Evolutionary conservation across 2,888 invertebrate species (phyloP), one percentile per base, ranked within the genome.

Genomic region (Aphelenchoides bicaudatus): DNA sequence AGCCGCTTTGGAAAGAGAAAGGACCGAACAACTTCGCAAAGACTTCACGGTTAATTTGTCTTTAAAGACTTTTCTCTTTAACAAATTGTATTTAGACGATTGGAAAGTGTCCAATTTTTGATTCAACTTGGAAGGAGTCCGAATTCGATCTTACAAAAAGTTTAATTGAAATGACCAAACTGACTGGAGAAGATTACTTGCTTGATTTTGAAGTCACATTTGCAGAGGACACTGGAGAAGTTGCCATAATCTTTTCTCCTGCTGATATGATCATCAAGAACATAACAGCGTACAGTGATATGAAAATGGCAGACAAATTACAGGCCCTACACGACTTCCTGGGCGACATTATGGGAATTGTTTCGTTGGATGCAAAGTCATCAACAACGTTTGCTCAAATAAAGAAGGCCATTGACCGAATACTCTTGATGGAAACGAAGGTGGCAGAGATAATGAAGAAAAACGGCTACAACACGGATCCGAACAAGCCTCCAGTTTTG

Each of bases 251-350:
- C 43, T 6, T 43, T n/a, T 43, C 43, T 19, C 43, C 43, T 6
- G 10, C 43, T 8, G 43, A 43, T n/a, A 19, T 43, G 43, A 6
- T 43, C 25, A 25, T 43, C 43, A 43, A 19, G 10, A 10, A 10
- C 21, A 10, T 25, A 25, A 43, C 43, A 19, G 43, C 25, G 10
- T 43, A 43, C 23, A 25, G 25, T 21, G 43, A 43, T 6, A 43
- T 21, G 43, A 25, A 43, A 10, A 8, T 25, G 6, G 43, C 43
- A 6, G 43, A 6, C 21, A 43, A 43, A 43, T 21, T 43, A 10
- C 43, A 43, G 43, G 43, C 43, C 10, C 43, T 43, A 8, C 43
- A 43, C 43, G 43, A 43, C 23, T 43, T 43, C 23, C 43, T 43
- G 10, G 43, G 16, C 23, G 43, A 43, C 16, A 43, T 43, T 25